Conservation (phyloP, 1,140 invertebrate species). For the Drosophila yakuba region DNA sequence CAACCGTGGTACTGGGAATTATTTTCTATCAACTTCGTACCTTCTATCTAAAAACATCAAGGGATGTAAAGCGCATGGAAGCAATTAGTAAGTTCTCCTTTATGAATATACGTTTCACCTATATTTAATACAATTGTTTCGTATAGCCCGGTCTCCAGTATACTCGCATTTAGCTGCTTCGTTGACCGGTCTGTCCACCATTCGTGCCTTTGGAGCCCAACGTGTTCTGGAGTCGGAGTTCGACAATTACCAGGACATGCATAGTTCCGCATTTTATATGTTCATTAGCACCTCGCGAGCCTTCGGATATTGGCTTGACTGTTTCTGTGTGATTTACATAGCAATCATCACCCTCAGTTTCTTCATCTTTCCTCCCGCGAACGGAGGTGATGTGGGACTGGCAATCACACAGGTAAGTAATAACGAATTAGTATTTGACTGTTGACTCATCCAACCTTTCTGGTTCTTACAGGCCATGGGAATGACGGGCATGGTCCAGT, state of each 20-base stretch:
- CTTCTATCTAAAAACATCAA: conserved; percentile 92
- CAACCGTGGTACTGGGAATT: conserved; percentile 88
- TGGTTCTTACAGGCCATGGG: conserved; percentile 86
- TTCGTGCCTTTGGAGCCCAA: conserved; percentile 93
- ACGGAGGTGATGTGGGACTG: conserved; percentile 91
- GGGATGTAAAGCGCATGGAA: conserved; percentile 95
- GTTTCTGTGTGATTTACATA: conserved; percentile 91
- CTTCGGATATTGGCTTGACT: conserved; percentile 92
- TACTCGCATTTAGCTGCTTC: conserved; percentile 95
- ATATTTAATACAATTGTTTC: background rate
- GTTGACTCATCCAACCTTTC: background rate
- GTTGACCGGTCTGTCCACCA: conserved; percentile 94
- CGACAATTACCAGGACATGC: conserved; percentile 91
- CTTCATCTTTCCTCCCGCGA: conserved; percentile 87
- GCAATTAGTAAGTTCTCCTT: conserved; percentile 90
- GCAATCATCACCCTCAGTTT: conserved; percentile 89
- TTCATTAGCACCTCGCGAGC: conserved; percentile 88
- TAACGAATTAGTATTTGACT: no score
- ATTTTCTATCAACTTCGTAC: conserved; percentile 91
- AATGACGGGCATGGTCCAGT: conserved; percentile 93
- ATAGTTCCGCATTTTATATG: conserved; percentile 88
- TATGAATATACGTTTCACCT: background rate
- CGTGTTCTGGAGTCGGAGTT: conserved; percentile 92
- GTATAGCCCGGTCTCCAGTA: conserved; percentile 90
- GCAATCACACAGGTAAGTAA: conserved; percentile 89